Percentiles rank a stretch among this genome's conserved stretches.
Evolutionary conservation across 2,888 invertebrate species (phyloP).

Genomic region (Dromius quadrimaculatus): DNA sequence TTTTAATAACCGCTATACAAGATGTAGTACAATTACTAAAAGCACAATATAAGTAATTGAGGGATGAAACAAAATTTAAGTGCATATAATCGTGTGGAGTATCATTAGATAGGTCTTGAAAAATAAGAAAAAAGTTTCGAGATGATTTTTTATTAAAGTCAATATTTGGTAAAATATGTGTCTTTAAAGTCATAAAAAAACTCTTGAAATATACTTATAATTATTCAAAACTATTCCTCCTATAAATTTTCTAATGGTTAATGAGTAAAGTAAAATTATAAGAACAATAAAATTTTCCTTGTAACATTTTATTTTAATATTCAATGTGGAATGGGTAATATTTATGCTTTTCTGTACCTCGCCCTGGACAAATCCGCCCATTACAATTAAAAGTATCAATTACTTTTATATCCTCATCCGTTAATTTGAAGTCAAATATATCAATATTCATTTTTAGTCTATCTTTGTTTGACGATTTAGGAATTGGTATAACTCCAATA

Average conservation of each 20-base stretch:
- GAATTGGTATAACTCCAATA: slow-evolving; percentile 70
- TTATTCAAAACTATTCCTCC: slow-evolving; percentile 24
- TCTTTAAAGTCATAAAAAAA: too few species aligned
- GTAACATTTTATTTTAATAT: slow-evolving; percentile 31
- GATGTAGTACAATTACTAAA: too few species aligned
- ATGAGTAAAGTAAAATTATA: slow-evolving; percentile 15
- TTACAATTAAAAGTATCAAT: slow-evolving; percentile 68
- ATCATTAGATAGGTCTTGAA: too few species aligned
- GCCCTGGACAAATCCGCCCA: slow-evolving; percentile 41
- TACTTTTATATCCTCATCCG: slow-evolving; percentile 67
- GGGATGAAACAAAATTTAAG: too few species aligned
- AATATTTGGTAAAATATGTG: too few species aligned
- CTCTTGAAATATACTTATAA: slow-evolving; percentile 20
- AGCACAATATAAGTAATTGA: too few species aligned
- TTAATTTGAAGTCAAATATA: slow-evolving; percentile 71
- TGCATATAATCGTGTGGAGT: too few species aligned
- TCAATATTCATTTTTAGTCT: slow-evolving; percentile 70
- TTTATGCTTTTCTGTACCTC: slow-evolving; percentile 37
- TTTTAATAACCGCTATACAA: too few species aligned
- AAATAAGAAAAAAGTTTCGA: too few species aligned
- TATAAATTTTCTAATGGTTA: slow-evolving; percentile 16
- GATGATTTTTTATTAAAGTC: too few species aligned
- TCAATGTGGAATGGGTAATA: slow-evolving; percentile 51
- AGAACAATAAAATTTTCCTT: slow-evolving; percentile 23
- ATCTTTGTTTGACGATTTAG: slow-evolving; percentile 70